A percentile compares a stretch with the other conserved stretches of the same genome.
Conservation (phyloP, 2,888 invertebrate genomes). For the Auanema sp. region DNA sequence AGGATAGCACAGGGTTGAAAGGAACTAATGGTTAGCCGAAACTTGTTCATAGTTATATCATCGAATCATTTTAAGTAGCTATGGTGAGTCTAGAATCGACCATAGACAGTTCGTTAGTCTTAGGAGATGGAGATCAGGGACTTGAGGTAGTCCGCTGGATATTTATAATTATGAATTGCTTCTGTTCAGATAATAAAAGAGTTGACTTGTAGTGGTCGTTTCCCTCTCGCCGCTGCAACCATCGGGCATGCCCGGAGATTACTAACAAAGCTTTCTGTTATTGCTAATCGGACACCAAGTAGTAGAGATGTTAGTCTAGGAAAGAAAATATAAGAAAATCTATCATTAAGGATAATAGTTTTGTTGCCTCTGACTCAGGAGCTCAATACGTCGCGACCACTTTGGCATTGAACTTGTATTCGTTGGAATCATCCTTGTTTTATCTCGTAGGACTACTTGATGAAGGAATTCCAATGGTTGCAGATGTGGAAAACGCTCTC, state of each 20-base stretch:
- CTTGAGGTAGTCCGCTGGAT: too few relatives aligned
- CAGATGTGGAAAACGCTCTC: constrained; percentile 59
- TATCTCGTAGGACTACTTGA: constrained; percentile 59
- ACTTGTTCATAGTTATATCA: too few relatives aligned
- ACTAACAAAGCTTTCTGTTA: constrained; percentile 29
- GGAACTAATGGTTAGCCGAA: too few relatives aligned
- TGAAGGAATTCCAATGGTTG: constrained; percentile 52
- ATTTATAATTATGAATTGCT: neutral
- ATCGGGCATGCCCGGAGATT: constrained; percentile 36
- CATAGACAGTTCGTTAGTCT: too few relatives aligned
- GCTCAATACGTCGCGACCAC: constrained; percentile 36
- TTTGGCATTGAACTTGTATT: constrained; percentile 43
- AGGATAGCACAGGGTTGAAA: too few relatives aligned
- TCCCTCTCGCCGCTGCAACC: constrained; percentile 38
- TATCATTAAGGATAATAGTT: constrained; percentile 14
- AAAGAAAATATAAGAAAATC: neutral
- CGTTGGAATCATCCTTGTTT: constrained; percentile 58
- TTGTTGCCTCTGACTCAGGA: constrained; percentile 25
- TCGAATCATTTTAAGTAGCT: too few relatives aligned
- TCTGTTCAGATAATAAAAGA: constrained; percentile 18
- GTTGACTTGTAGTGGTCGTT: constrained; percentile 28
- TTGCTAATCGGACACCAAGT: constrained; percentile 36
- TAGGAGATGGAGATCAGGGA: too few relatives aligned
- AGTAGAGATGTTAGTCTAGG: neutral
- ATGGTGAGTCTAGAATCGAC: too few relatives aligned